Evolutionary conservation across 2,113 vertebrate genomes (phyloP).

Genomic region (Rostratula benghalensis): DNA sequence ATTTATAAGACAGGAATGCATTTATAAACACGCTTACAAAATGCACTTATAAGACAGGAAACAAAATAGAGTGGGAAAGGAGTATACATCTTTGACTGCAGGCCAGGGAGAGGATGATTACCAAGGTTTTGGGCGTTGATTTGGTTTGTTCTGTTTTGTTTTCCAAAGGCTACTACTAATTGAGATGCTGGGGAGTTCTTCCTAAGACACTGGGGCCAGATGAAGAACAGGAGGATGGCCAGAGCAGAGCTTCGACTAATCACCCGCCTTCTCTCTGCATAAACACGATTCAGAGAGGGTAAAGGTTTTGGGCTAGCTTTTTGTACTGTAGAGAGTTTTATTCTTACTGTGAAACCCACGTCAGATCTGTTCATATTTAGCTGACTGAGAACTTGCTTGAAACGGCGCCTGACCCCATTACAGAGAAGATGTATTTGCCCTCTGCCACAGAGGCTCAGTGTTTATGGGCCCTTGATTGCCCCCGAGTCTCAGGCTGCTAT

Average conservation of each 20-base stretch:
- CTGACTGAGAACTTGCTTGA: background rate
- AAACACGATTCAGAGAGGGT: background rate
- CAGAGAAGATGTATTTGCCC: conserved; percentile 24
- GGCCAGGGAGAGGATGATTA: background rate
- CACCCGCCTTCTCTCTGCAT: background rate
- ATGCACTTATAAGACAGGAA: background rate
- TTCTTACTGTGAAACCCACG: background rate
- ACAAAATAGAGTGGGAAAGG: background rate
- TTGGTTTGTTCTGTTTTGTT: background rate
- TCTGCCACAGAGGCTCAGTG: conserved; percentile 4
- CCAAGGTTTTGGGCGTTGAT: background rate
- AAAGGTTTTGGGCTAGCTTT: background rate
- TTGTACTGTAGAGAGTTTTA: background rate
- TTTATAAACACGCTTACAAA: too few species aligned
- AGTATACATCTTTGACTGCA: background rate
- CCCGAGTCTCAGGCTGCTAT: background rate
- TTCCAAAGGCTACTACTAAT: background rate
- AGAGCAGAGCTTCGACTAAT: background rate
- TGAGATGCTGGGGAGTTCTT: background rate
- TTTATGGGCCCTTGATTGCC: conserved; percentile 43
- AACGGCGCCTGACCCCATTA: background rate
- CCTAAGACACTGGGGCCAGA: background rate
- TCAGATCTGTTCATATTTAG: conserved; percentile 15
- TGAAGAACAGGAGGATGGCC: background rate
- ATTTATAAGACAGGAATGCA: background rate